Conservation (phyloP, 2,797 vertebrate genomes). For the Hozukius guyotensis region DNA sequence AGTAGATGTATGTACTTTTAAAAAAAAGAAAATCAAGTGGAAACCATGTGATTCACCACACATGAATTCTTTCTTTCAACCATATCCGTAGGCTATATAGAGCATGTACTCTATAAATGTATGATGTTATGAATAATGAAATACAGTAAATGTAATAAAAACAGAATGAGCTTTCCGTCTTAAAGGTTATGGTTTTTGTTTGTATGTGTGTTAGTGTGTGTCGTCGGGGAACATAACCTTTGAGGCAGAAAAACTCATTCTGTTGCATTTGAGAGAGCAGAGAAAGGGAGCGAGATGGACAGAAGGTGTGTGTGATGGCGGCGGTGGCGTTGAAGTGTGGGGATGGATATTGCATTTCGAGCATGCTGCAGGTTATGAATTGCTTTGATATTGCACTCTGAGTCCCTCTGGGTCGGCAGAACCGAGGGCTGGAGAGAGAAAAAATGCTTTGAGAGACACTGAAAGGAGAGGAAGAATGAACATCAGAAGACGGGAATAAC, state of each 20-base stretch:
- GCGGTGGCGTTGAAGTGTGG: slow-evolving; percentile 5
- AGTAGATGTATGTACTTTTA: background rate
- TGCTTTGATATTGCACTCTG: slow-evolving; percentile 66
- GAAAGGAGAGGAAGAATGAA: slow-evolving; percentile 21
- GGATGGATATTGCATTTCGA: slow-evolving; percentile 55
- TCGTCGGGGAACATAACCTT: slow-evolving; percentile 16
- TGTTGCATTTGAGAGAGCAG: slow-evolving; percentile 30
- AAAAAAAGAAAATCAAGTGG: background rate
- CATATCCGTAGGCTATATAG: background rate
- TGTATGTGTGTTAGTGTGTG: background rate
- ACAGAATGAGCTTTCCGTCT: background rate
- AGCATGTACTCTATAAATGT: background rate
- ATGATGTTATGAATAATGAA: slow-evolving; percentile 10
- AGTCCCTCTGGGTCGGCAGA: slow-evolving; percentile 41
- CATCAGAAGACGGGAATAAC: slow-evolving; percentile 32
- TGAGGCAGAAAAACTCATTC: slow-evolving; percentile 39
- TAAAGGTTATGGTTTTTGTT: slow-evolving; percentile 20
- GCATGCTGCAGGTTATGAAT: slow-evolving; percentile 67
- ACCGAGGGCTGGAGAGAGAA: slow-evolving; percentile 3
- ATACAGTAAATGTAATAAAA: slow-evolving; percentile 8
- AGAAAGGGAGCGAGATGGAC: slow-evolving; percentile 15
- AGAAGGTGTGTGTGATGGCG: slow-evolving; percentile 11
- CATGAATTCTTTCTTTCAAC: background rate
- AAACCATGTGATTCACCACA: background rate
- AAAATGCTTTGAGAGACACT: slow-evolving; percentile 20